A percentile compares a stretch with the other conserved stretches of the same genome.
Conservation (phyloP, 2,797 vertebrate genomes). For the Artibeus lituratus region DNA sequence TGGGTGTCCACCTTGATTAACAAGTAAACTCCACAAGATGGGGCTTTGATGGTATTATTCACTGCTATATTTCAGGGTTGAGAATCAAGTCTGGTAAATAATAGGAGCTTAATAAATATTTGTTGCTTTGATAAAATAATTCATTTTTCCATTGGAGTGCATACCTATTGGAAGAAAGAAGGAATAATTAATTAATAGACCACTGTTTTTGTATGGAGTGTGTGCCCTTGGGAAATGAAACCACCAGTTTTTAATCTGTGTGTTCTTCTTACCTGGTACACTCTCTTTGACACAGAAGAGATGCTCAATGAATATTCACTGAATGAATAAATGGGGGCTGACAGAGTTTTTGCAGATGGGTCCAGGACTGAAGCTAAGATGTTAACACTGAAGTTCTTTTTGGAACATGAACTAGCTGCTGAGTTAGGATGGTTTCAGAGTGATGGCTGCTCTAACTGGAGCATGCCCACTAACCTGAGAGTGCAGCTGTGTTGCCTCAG, state of each 20-base stretch:
- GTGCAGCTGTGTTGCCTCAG: background rate
- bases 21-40: background rate
- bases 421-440: background rate
- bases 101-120: background rate
- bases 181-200: background rate
- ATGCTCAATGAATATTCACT: background rate
- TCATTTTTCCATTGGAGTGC: background rate
- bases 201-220: background rate
- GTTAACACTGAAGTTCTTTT: slow-evolving; percentile 2
- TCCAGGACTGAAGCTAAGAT: background rate
- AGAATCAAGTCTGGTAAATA: background rate
- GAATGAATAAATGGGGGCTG: background rate
- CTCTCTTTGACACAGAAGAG: background rate
- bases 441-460: background rate
- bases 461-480: background rate
- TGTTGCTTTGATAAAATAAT: background rate
- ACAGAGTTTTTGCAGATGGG: background rate
- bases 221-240: background rate
- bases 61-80: background rate
- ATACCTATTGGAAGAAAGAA: background rate
- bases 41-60: background rate
- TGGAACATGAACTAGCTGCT: background rate
- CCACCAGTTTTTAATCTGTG: background rate
- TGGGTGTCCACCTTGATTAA: background rate
- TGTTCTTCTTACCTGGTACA: background rate